Percentiles rank a stretch among this genome's conserved stretches.
phyloP scores from a whole-genome alignment of 64 coral and sea anemone genomes.

The Montipora foliosa region DNA sequence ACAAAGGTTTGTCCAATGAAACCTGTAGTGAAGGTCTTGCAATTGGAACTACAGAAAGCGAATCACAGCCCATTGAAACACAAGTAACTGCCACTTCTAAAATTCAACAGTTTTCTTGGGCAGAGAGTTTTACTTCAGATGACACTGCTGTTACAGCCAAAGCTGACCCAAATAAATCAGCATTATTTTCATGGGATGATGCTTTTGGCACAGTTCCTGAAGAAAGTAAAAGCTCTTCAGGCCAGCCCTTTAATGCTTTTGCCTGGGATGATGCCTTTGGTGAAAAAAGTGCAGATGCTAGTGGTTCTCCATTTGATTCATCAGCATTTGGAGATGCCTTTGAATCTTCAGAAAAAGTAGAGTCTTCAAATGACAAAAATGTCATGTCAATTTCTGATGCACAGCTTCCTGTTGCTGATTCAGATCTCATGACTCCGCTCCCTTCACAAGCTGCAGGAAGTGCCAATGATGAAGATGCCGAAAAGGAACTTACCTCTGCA shows the following conservation, averaged over 20 bases:
- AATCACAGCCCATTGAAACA: neutral
- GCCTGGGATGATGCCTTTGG: slow-evolving; percentile 81
- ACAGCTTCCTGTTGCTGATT: neutral
- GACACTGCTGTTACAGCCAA: neutral
- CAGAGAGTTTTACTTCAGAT: slow-evolving; percentile 24
- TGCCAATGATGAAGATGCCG: neutral
- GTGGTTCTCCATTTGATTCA: neutral
- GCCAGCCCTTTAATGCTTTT: slow-evolving; percentile 3
- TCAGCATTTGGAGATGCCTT: slow-evolving; percentile 39
- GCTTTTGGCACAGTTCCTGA: slow-evolving; percentile 28
- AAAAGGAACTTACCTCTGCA: neutral
- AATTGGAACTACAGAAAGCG: neutral
- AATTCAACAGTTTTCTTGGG: slow-evolving; percentile 13
- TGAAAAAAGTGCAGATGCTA: neutral
- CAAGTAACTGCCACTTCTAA: neutral
- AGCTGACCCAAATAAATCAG: neutral
- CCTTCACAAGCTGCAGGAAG: neutral
- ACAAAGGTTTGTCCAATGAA: neutral
- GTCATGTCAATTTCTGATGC: neutral
- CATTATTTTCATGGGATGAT: slow-evolving; percentile 51
- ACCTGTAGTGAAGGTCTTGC: neutral
- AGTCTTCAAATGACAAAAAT: neutral
- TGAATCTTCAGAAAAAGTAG: neutral
- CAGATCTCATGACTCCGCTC: neutral
- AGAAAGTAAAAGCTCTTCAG: neutral